A percentile compares a stretch with the other conserved stretches of the same genome.
phyloP scores from a whole-genome alignment of 2,888 invertebrate species.

The Vanessa cardui region DNA sequence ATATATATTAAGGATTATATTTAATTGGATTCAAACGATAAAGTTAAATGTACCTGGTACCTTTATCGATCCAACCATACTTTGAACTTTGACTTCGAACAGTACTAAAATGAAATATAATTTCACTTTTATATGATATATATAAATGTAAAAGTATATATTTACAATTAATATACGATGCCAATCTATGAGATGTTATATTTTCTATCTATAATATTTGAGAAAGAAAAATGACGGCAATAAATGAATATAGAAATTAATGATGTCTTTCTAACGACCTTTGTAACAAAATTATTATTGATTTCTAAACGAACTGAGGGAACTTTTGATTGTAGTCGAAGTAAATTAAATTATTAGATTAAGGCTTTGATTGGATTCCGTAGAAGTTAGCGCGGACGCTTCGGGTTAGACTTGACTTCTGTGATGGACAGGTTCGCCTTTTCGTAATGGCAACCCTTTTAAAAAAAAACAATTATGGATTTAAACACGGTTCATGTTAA shows the following conservation, averaged over 20 bases:
- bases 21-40: too few species aligned
- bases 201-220: not conserved
- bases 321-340: conserved; percentile 48
- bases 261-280: conserved; percentile 12
- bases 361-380: conserved; percentile 52
- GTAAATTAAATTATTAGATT: conserved; percentile 55
- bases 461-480: not conserved
- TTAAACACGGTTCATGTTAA: not conserved
- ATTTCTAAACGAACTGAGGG: conserved; percentile 25
- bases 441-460: not conserved
- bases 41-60: too few species aligned
- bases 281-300: conserved; percentile 27
- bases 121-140: too few species aligned
- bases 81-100: too few species aligned
- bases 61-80: too few species aligned
- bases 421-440: conserved; percentile 17
- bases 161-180: too few species aligned
- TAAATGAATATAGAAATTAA: conserved; percentile 7
- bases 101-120: too few species aligned
- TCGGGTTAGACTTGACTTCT: conserved; percentile 17
- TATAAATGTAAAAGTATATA: too few species aligned
- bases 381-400: conserved; percentile 44
- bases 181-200: too few species aligned
- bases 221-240: not conserved
- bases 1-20: too few species aligned